These are phyloP conservation scores for Macquaria ambigua DNA, from an alignment of 2,113 vertebrate species.

Conservation along the genomic window DNA sequence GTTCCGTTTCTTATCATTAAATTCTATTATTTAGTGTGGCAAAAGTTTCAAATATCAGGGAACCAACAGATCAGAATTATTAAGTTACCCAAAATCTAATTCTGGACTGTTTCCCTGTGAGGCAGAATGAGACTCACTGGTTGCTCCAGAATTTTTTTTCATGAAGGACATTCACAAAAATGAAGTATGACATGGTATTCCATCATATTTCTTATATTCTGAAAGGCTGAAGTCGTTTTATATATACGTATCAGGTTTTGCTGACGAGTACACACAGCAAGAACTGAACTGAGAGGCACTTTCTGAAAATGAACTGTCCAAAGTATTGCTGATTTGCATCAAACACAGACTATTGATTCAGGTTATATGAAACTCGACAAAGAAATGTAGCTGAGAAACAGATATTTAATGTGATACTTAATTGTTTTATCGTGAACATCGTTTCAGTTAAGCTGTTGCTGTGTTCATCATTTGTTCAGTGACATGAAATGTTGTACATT, in stretches of 20 bases:
- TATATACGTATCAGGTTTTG: constrained; percentile 13
- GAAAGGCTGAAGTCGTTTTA: neutral
- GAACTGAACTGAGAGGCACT: neutral
- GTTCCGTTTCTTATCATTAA: constrained; percentile 11
- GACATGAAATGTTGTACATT: neutral
- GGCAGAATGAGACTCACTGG: constrained; percentile 21
- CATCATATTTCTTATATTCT: constrained; percentile 6
- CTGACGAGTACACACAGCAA: neutral
- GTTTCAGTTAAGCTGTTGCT: neutral
- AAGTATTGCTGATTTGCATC: neutral
- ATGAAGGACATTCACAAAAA: constrained; percentile 11
- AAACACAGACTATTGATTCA: neutral
- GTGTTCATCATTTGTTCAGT: neutral
- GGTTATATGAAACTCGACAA: neutral
- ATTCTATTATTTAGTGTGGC: constrained; percentile 25
- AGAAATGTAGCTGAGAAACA: neutral
- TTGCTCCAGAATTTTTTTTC: constrained; percentile 1
- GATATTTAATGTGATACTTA: neutral
- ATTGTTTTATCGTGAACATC: neutral
- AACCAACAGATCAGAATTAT: constrained; percentile 28
- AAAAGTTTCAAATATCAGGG: constrained; percentile 37
- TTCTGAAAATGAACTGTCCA: neutral
- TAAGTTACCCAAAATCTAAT: constrained; percentile 36
- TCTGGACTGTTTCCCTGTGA: constrained; percentile 1
- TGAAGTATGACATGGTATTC: constrained; percentile 23